These are phyloP conservation scores for Engraulis encrasicolus DNA, from an alignment of 2,113 vertebrate genomes.

Conservation along the genomic window DNA sequence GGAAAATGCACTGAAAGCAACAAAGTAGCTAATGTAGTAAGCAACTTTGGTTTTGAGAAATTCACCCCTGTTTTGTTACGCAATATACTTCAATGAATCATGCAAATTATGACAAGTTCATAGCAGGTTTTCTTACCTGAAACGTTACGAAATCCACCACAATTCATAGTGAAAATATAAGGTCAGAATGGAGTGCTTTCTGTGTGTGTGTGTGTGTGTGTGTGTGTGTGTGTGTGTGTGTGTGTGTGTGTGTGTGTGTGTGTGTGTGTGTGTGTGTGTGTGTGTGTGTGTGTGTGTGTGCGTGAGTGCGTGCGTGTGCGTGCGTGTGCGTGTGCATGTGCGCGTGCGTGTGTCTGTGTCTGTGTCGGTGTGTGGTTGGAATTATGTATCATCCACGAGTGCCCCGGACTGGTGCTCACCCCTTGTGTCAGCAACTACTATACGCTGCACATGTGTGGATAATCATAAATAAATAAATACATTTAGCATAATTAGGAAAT, in stretches of 20 bases:
- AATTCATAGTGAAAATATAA: neutral
- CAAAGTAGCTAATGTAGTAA: too few relatives aligned
- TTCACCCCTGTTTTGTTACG: too few relatives aligned
- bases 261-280: too few relatives aligned
- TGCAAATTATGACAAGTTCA: neutral
- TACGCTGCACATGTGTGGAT: neutral
- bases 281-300: too few relatives aligned
- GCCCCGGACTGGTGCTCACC: neutral
- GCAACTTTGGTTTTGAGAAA: neutral
- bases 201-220: neutral
- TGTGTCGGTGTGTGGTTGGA: too few relatives aligned
- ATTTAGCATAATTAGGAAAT: neutral
- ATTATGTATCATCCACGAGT: neutral
- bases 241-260: too few relatives aligned
- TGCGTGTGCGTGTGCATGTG: too few relatives aligned
- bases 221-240: too few relatives aligned
- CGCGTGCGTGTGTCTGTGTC: too few relatives aligned
- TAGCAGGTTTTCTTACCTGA: neutral
- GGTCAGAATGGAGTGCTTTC: neutral
- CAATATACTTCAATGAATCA: too few relatives aligned
- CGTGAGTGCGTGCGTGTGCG: neutral
- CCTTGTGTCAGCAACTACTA: neutral
- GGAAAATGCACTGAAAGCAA: neutral
- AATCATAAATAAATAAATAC: neutral
- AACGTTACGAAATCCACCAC: neutral